Evolutionary conservation across 1,140 invertebrate genomes (phyloP).

Genomic region (Apis florea): DNA sequence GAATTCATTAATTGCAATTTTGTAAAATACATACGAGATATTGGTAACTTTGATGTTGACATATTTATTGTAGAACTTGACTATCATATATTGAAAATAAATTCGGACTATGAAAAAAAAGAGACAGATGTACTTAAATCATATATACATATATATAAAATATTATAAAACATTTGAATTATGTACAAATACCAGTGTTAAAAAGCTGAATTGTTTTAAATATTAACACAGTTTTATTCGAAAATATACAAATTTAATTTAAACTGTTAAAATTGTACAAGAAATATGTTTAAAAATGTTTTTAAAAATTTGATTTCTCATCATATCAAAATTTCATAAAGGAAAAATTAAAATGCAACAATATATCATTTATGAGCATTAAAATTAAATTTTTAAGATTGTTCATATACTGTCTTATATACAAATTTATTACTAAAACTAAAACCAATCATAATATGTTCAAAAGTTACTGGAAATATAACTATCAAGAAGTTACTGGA

Average conservation of each 20-base stretch:
- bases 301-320: not conserved
- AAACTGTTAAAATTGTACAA: not conserved
- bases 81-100: slow-evolving; percentile 11
- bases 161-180: slow-evolving; percentile 13
- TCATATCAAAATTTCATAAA: not conserved
- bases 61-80: slow-evolving; percentile 26
- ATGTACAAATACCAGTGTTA: not conserved
- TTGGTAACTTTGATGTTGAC: slow-evolving; percentile 53
- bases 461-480: not conserved
- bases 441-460: not conserved
- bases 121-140: not conserved
- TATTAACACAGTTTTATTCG: not conserved
- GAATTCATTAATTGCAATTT: not conserved
- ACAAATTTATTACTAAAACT: not conserved
- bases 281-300: not conserved
- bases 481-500: not conserved
- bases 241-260: not conserved
- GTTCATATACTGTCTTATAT: not conserved
- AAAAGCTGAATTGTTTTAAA: not conserved
- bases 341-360: not conserved
- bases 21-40: slow-evolving; percentile 58
- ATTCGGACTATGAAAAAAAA: not conserved
- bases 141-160: not conserved
- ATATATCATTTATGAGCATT: not conserved
- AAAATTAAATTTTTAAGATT: not conserved